Percentiles rank a stretch among this genome's conserved stretches.
phyloP scores from a whole-genome alignment of 2,888 invertebrate species.

The Pyralis farinalis region DNA sequence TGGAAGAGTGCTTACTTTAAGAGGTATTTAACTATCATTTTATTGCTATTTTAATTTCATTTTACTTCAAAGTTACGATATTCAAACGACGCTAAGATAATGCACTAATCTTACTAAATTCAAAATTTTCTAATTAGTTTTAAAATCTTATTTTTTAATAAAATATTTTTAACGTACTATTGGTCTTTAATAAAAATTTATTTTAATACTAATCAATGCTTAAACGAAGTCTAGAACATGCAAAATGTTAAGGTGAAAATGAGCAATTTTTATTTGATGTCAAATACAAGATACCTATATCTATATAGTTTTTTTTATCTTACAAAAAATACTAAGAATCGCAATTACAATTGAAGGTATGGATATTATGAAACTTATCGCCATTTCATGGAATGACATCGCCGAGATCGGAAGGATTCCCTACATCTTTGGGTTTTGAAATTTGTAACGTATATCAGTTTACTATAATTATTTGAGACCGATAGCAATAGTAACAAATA shows the following conservation, averaged over 20 bases:
- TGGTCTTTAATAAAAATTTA: constrained; percentile 69
- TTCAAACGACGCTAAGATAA: constrained; percentile 56
- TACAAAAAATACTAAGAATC: constrained; percentile 7
- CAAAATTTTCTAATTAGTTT: constrained; percentile 46
- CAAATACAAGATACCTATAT: constrained; percentile 24
- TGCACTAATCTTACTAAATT: constrained; percentile 52
- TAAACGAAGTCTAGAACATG: constrained; percentile 60
- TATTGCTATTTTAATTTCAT: constrained; percentile 55
- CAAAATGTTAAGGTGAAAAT: constrained; percentile 50
- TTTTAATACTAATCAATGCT: constrained; percentile 42
- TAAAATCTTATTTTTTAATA: constrained; percentile 53
- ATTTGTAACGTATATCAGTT: no score
- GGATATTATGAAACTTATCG: no score
- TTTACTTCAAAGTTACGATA: constrained; percentile 33
- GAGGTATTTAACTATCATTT: constrained; percentile 47
- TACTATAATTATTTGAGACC: no score
- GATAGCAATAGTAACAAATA: no score
- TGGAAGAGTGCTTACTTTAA: constrained; percentile 50
- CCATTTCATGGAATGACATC: no score
- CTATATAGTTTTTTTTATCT: constrained; percentile 5
- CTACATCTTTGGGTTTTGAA: no score
- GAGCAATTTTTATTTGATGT: constrained; percentile 54
- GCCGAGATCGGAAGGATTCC: no score
- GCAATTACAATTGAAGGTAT: not conserved
- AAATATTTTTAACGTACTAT: constrained; percentile 65